Evolutionary conservation across 2,797 vertebrate genomes (phyloP), one percentile per base, ranked within the genome.

Genomic region (Erpetoichthys calabaricus): DNA sequence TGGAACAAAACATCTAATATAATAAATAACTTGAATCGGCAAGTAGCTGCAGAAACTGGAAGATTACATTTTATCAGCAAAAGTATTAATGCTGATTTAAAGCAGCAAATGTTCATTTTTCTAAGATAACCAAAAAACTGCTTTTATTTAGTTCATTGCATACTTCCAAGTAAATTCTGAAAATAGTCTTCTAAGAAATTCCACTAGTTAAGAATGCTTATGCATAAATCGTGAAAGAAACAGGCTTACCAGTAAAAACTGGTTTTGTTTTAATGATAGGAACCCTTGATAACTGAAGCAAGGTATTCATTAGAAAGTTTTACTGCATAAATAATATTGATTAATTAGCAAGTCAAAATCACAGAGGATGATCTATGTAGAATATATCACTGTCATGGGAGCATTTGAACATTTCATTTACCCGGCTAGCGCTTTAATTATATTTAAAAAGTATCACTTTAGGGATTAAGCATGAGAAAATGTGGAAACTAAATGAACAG

Each of bases 261-360:
- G 70, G 65, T 62, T 68, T 57, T 70, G 70, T 73, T 65, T 72
- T 62, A 67, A 71, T 65, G 72, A 75, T 68, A 49, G n/a, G 71
- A 56, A 70, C 71, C 70, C 62, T 62, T 67, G 71, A 62, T 66
- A 77, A 70, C 80, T 79, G 70, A 74, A 74, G 67, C 68, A 65
- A 65, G 70, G 68, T 65, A 65, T 74, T 80, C 80, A 84, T 82
- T 80, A 76, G 70, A 77, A 80, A 80, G 69, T 77, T 78, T 70
- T 45, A 59, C 79, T 75, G 67, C 79, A 84, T 81, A 83, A 85
- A 84, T 85, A 81, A 85, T 78, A 65, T 80, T 80, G 81, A 87
- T 86, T 81, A 86, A 87, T 87, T 82, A 80, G 77, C 74, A 71
- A 81, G 82, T 83, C 79, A 79, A 72, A 80, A 75, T 72, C 75